Conservation (phyloP, 2,113 vertebrate species). For the Antechinus flavipes region DNA sequence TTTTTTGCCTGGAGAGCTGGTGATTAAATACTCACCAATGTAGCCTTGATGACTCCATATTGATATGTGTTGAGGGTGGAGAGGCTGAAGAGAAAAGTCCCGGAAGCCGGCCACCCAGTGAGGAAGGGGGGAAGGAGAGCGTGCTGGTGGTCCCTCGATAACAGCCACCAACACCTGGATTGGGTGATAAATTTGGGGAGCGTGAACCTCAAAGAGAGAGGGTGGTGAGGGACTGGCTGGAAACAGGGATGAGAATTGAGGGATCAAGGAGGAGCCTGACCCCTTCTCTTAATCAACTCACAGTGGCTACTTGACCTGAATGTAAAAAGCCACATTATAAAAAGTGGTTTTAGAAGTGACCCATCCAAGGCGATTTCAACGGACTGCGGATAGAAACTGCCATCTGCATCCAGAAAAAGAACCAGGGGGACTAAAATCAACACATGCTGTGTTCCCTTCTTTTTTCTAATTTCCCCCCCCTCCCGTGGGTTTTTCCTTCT, state of each 20-base stretch:
- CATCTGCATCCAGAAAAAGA: too few species aligned
- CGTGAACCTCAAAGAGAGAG: neutral
- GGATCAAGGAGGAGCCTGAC: neutral
- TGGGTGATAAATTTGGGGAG: neutral
- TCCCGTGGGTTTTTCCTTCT: too few species aligned
- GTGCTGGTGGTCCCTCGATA: neutral
- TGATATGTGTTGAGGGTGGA: too few species aligned
- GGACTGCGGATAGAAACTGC: too few species aligned
- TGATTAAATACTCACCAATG: neutral
- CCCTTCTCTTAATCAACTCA: neutral
- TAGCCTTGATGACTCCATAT: neutral
- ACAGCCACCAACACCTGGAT: neutral
- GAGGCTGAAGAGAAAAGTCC: neutral
- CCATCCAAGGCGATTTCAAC: neutral
- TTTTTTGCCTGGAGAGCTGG: neutral
- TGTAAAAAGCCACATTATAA: neutral
- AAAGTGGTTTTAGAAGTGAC: neutral
- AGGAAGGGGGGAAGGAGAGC: neutral
- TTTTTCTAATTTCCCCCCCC: too few species aligned
- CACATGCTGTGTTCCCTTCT: too few species aligned
- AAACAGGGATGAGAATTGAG: neutral
- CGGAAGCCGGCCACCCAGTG: neutral
- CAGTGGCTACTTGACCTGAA: neutral
- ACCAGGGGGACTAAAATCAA: too few species aligned
- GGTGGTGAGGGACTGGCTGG: neutral